Percentiles rank a stretch among this genome's conserved stretches.
phyloP scores from a whole-genome alignment of 92 coral and sea anemone species.

The Epizoanthus illoricatus region DNA sequence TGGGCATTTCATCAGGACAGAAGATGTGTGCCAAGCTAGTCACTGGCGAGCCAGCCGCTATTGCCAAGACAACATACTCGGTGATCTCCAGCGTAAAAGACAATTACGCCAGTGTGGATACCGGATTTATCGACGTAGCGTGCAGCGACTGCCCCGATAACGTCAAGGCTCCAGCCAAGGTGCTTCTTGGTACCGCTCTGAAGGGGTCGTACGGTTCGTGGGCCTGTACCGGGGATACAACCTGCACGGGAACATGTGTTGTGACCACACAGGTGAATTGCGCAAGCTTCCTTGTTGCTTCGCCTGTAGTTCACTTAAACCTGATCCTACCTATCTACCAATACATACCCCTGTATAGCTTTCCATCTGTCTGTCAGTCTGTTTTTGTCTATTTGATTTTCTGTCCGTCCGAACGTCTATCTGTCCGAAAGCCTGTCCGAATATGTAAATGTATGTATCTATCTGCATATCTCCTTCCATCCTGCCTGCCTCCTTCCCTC shows the following conservation, averaged over 20 bases:
- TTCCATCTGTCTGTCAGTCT: neutral
- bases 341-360: neutral
- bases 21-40: constrained; percentile 73
- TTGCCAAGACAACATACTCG: constrained; percentile 59
- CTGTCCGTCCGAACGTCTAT: too few relatives aligned
- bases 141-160: constrained; percentile 53
- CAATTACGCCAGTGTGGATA: constrained; percentile 50
- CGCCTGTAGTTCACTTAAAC: neutral
- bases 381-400: neutral
- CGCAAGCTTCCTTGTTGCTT: neutral
- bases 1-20: constrained; percentile 53
- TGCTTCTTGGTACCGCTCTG: constrained; percentile 58
- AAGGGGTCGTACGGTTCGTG: constrained; percentile 55
- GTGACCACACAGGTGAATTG: constrained; percentile 60
- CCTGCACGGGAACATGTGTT: constrained; percentile 74
- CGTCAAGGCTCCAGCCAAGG: constrained; percentile 54
- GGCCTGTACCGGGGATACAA: constrained; percentile 58
- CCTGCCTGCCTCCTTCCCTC: too few relatives aligned
- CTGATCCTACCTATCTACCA: too few relatives aligned
- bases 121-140: constrained; percentile 50
- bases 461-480: too few relatives aligned
- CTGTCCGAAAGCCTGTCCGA: too few relatives aligned
- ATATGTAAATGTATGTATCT: too few relatives aligned
- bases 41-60: constrained; percentile 58
- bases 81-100: constrained; percentile 61